These are phyloP conservation scores for Masticophis lateralis DNA, from an alignment of 2,797 vertebrate species.

Conservation along the genomic window DNA sequence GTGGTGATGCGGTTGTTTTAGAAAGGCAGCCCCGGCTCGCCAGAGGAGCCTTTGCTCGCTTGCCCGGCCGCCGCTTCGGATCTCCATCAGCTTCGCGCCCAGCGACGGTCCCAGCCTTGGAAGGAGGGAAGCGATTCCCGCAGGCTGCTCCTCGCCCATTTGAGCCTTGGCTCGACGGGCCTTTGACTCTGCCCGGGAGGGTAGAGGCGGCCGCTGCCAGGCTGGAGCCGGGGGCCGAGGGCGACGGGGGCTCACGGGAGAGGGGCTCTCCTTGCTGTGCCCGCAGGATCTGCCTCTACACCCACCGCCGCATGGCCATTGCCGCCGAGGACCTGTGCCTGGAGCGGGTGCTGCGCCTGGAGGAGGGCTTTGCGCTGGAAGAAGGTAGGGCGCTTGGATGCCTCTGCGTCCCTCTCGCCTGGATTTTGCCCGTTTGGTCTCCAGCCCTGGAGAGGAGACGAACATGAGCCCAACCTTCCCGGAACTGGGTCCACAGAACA, in stretches of 20 bases:
- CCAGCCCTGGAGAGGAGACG: neutral
- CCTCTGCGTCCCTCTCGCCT: neutral
- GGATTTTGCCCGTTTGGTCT: neutral
- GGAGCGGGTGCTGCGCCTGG: constrained; percentile 82
- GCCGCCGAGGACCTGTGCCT: constrained; percentile 88
- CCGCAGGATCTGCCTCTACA: constrained; percentile 85
- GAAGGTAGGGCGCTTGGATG: constrained; percentile 74
- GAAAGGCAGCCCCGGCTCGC: neutral
- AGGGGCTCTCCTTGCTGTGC: constrained; percentile 1
- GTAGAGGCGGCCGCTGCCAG: neutral
- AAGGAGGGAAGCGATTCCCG: neutral
- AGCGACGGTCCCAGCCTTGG: neutral
- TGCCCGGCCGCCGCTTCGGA: neutral
- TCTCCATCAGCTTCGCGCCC: neutral
- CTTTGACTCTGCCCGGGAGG: neutral
- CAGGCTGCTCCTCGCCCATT: neutral
- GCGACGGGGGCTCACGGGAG: neutral
- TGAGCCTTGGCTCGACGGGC: neutral
- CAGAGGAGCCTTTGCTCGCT: neutral
- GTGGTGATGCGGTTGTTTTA: neutral
- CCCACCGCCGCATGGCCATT: constrained; percentile 91
- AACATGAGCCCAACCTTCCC: neutral
- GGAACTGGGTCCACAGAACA: no score
- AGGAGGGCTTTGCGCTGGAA: constrained; percentile 80
- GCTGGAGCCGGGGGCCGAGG: neutral